Evolutionary conservation across 2,797 vertebrate species (phyloP).

Genomic region (Oryzias dopingdopingensis): DNA sequence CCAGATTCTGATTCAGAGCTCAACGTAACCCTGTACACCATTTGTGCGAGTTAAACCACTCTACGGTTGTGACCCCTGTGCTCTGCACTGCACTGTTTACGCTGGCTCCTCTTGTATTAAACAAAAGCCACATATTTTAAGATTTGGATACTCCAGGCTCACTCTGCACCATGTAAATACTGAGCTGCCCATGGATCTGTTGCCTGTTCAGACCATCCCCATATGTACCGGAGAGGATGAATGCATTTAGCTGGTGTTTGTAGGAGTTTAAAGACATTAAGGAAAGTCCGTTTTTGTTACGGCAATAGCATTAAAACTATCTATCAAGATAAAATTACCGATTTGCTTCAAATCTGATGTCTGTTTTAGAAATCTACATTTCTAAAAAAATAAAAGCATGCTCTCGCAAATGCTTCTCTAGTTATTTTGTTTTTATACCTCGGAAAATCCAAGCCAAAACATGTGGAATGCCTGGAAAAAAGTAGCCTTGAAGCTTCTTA

Average conservation of each 20-base stretch:
- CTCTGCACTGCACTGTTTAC: slow-evolving; percentile 64
- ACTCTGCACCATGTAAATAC: slow-evolving; percentile 63
- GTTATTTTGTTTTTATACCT: slow-evolving; percentile 3
- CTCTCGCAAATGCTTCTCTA: neutral
- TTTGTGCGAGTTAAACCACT: slow-evolving; percentile 63
- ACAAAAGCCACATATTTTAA: slow-evolving; percentile 73
- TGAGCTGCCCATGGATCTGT: slow-evolving; percentile 65
- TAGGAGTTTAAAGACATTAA: slow-evolving; percentile 33
- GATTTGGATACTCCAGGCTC: slow-evolving; percentile 65
- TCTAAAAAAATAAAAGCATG: neutral
- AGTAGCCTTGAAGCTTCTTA: slow-evolving; percentile 13
- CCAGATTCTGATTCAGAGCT: slow-evolving; percentile 42
- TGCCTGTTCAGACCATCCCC: slow-evolving; percentile 70
- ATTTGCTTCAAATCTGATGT: slow-evolving; percentile 18
- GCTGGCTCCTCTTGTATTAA: slow-evolving; percentile 62
- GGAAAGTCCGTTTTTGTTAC: slow-evolving; percentile 20
- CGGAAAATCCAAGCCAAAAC: neutral
- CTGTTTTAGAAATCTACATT: neutral
- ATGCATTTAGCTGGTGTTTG: slow-evolving; percentile 33
- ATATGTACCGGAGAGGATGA: slow-evolving; percentile 38
- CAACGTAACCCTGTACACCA: slow-evolving; percentile 57
- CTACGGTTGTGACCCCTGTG: slow-evolving; percentile 63
- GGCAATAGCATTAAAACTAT: slow-evolving; percentile 5
- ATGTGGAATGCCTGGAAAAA: slow-evolving; percentile 1
- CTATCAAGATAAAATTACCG: slow-evolving; percentile 2